Conservation (phyloP, 2,888 invertebrate species). For the Camptogramma bilineatum region DNA sequence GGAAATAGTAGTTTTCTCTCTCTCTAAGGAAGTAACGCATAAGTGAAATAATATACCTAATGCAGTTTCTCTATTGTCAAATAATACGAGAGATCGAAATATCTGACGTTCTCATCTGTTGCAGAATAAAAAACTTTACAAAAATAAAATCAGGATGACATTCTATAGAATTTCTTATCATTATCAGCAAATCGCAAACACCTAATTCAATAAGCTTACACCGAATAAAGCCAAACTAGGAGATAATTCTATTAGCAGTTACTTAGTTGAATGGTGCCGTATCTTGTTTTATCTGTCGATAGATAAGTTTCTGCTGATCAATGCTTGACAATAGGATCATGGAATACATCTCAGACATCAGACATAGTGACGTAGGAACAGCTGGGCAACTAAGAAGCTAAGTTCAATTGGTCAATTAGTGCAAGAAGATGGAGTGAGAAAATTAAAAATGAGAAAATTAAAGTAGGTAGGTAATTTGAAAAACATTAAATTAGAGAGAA, state of each 20-base stretch:
- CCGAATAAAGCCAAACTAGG: constrained; percentile 38
- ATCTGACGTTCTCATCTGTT: neutral
- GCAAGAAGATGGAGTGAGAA: no score
- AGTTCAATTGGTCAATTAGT: no score
- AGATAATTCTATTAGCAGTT: constrained; percentile 40
- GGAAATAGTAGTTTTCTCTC: no score
- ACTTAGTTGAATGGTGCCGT: constrained; percentile 32
- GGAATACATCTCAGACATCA: constrained; percentile 55
- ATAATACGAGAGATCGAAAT: neutral
- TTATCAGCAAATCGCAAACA: constrained; percentile 40
- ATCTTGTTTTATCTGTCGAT: constrained; percentile 38
- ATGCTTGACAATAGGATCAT: constrained; percentile 74
- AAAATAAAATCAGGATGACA: constrained; percentile 7
- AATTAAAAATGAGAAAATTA: no score
- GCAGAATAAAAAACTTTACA: neutral
- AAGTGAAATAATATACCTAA: no score
- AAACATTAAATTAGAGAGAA: no score
- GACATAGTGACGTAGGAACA: constrained; percentile 46
- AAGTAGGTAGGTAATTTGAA: no score
- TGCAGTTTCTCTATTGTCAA: no score
- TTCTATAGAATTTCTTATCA: constrained; percentile 8
- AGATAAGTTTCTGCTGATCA: constrained; percentile 49
- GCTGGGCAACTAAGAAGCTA: neutral
- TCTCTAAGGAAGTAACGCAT: no score
- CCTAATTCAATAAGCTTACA: constrained; percentile 39